A percentile compares a stretch with the other conserved stretches of the same genome.
phyloP scores from a whole-genome alignment of 2,797 vertebrate species.

The Macropus fuliginosus region DNA sequence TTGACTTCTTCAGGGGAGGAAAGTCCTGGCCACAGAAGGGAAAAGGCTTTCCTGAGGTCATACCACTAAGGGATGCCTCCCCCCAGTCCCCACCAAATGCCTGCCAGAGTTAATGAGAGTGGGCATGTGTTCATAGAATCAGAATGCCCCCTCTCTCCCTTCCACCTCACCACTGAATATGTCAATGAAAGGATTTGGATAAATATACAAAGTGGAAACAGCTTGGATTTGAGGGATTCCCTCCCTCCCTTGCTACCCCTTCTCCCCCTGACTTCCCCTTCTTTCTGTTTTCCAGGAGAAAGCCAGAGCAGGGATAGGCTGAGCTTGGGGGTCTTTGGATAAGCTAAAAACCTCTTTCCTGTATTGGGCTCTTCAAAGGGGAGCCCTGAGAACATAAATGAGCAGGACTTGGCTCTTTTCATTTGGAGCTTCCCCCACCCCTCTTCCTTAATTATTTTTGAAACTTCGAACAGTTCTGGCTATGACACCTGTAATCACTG shows the following conservation, averaged over 20 bases:
- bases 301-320: not conserved
- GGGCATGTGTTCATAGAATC: not conserved
- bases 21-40: not conserved
- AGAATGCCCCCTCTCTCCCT: not conserved
- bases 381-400: not conserved
- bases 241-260: not conserved
- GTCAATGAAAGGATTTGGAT: slow-evolving; percentile 77
- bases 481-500: too few species aligned
- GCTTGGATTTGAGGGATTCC: slow-evolving; percentile 61
- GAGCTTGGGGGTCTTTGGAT: not conserved
- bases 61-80: not conserved
- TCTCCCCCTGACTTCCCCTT: not conserved
- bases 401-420: not conserved
- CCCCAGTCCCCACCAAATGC: not conserved
- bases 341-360: too few species aligned
- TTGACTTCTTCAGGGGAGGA: not conserved
- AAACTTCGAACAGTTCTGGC: not conserved
- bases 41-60: not conserved
- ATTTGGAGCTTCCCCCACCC: not conserved
- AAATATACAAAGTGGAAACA: slow-evolving; percentile 80
- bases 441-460: not conserved
- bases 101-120: not conserved
- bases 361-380: not conserved
- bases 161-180: not conserved
- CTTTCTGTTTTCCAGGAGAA: not conserved